Percentiles rank a stretch among this genome's conserved stretches.
phyloP scores from a whole-genome alignment of 2,888 invertebrate species.

The Drosophila lutescens region DNA sequence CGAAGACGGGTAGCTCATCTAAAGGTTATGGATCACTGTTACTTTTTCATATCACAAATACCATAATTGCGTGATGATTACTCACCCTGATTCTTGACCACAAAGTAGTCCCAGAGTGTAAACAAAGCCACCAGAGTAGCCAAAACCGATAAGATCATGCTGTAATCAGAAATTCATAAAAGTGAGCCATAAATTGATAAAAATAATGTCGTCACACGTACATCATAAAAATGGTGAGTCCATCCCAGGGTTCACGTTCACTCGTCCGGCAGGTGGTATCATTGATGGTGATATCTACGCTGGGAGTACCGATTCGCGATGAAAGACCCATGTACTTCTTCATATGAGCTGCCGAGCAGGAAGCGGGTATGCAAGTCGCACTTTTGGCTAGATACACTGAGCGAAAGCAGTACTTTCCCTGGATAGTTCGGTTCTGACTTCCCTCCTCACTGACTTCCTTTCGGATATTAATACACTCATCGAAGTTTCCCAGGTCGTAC shows the following conservation, averaged over 20 bases:
- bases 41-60: not conserved
- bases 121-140: slow-evolving; percentile 37
- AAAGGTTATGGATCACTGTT: not conserved
- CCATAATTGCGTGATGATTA: not conserved
- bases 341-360: slow-evolving; percentile 54
- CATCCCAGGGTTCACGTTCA: slow-evolving; percentile 43
- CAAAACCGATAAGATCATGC: slow-evolving; percentile 48
- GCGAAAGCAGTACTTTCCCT: slow-evolving; percentile 58
- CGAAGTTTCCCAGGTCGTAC: slow-evolving; percentile 82
- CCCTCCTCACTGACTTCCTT: slow-evolving; percentile 6
- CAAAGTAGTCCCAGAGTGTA: slow-evolving; percentile 62
- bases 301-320: not conserved
- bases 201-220: slow-evolving; percentile 24
- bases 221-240: slow-evolving; percentile 69
- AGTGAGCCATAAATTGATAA: too few species aligned
- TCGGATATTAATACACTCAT: slow-evolving; percentile 81
- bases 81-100: slow-evolving; percentile 46
- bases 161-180: slow-evolving; percentile 14
- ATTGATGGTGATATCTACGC: slow-evolving; percentile 8
- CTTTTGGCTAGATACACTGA: not conserved
- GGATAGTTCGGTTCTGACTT: not conserved
- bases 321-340: slow-evolving; percentile 39
- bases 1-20: slow-evolving; percentile 39
- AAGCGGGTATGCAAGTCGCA: slow-evolving; percentile 68
- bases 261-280: slow-evolving; percentile 44